Percentiles rank a stretch among this genome's conserved stretches.
phyloP scores from a whole-genome alignment of 2,797 vertebrate genomes.

The Microctenopoma stevenorrisi region DNA sequence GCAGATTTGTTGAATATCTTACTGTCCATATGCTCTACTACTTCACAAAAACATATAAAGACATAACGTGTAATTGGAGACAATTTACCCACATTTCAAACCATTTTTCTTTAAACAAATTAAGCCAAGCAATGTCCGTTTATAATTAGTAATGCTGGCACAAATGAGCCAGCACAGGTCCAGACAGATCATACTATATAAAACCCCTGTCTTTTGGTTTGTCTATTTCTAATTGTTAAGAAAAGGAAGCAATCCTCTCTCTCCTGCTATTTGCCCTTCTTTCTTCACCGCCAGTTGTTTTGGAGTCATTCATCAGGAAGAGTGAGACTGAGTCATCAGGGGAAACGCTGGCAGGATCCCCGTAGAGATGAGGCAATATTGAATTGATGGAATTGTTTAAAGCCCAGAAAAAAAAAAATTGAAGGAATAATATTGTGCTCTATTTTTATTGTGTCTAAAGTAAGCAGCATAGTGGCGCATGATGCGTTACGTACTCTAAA shows the following conservation, averaged over 20 bases:
- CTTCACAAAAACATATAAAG: background rate
- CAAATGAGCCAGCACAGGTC: constrained; percentile 56
- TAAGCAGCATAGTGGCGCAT: constrained; percentile 27
- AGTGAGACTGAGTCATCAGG: constrained; percentile 66
- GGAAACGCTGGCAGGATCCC: constrained; percentile 64
- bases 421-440: constrained; percentile 24
- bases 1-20: constrained; percentile 33
- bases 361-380: constrained; percentile 71
- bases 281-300: constrained; percentile 60
- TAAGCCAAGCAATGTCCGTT: constrained; percentile 23
- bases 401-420: constrained; percentile 41
- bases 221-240: constrained; percentile 40
- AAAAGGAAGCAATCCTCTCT: constrained; percentile 11
- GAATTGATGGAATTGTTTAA: constrained; percentile 75
- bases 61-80: background rate
- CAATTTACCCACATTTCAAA: background rate
- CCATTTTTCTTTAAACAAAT: constrained; percentile 24
- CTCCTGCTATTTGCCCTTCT: background rate
- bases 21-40: constrained; percentile 29
- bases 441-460: constrained; percentile 40
- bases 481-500: constrained; percentile 38
- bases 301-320: constrained; percentile 73
- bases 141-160: constrained; percentile 29
- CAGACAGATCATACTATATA: constrained; percentile 31
- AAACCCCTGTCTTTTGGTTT: constrained; percentile 31